Evolutionary conservation across 92 coral and sea anemone genomes (phyloP).

Genomic region (Actinernus sp.): DNA sequence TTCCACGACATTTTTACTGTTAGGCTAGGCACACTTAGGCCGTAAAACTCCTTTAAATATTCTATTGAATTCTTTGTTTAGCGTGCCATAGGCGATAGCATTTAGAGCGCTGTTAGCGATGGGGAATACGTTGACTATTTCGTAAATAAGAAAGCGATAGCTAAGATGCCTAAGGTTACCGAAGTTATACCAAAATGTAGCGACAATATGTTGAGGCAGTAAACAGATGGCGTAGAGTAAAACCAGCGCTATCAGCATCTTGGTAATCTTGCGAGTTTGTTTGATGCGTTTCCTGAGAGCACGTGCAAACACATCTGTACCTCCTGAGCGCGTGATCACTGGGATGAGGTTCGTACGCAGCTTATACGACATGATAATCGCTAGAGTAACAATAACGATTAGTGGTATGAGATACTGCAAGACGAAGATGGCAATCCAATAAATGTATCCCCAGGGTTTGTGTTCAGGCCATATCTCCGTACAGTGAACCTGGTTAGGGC

Average conservation of each 20-base stretch:
- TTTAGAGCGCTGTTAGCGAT: slow-evolving; percentile 93
- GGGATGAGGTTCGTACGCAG: slow-evolving; percentile 31
- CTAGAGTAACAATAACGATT: slow-evolving; percentile 50
- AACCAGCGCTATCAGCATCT: slow-evolving; percentile 79
- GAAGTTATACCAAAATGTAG: slow-evolving; percentile 65
- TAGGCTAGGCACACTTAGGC: too few species aligned
- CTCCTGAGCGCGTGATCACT: slow-evolving; percentile 14
- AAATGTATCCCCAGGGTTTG: slow-evolving; percentile 20
- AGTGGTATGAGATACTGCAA: slow-evolving; percentile 80
- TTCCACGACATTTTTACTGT: too few species aligned
- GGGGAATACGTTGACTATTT: slow-evolving; percentile 78
- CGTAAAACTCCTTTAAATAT: too few species aligned
- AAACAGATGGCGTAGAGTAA: slow-evolving; percentile 81
- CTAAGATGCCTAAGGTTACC: slow-evolving; percentile 35
- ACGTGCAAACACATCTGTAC: slow-evolving; percentile 30
- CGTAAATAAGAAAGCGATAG: slow-evolving; percentile 28
- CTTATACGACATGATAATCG: slow-evolving; percentile 39
- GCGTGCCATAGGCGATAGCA: slow-evolving; percentile 87
- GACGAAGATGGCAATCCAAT: slow-evolving; percentile 78
- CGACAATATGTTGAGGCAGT: slow-evolving; percentile 83
- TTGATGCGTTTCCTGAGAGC: slow-evolving; percentile 56
- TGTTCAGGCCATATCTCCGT: slow-evolving; percentile 21
- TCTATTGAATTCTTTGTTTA: slow-evolving; percentile 77
- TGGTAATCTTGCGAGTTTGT: slow-evolving; percentile 77
- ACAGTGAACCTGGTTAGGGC: slow-evolving; percentile 5